Evolutionary conservation across 1,140 invertebrate species (phyloP).

Genomic region (Cotesia glomerata): DNA sequence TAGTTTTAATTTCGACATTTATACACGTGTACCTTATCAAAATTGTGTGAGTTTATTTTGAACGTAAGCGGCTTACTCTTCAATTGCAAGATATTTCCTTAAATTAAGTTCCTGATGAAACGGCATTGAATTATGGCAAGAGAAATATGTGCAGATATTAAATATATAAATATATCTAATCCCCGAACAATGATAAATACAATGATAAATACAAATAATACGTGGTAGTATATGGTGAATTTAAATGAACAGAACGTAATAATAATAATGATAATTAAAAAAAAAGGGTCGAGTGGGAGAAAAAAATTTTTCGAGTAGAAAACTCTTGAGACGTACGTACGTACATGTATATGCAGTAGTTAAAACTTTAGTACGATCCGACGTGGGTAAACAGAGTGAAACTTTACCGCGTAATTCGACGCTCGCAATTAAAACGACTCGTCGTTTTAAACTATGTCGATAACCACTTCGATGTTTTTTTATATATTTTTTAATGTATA

Average conservation of each 20-base stretch:
- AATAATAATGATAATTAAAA: background rate
- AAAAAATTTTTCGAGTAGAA: slow-evolving; percentile 10
- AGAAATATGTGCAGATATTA: too few relatives aligned
- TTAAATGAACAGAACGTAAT: background rate
- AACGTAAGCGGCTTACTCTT: too few relatives aligned
- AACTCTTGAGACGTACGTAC: background rate
- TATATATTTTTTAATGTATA: background rate
- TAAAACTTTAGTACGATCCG: slow-evolving; percentile 15
- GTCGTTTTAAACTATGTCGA: background rate
- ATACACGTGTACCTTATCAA: too few relatives aligned
- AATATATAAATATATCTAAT: too few relatives aligned
- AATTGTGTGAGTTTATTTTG: too few relatives aligned
- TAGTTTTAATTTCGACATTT: slow-evolving; percentile 72
- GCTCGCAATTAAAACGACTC: slow-evolving; percentile 23
- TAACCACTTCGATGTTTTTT: background rate
- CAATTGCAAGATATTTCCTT: too few relatives aligned
- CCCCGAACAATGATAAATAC: too few relatives aligned
- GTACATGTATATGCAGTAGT: slow-evolving; percentile 13
- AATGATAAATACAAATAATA: too few relatives aligned
- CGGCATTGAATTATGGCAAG: too few relatives aligned
- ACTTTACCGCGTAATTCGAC: slow-evolving; percentile 16
- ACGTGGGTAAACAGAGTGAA: slow-evolving; percentile 15
- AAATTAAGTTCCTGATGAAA: too few relatives aligned
- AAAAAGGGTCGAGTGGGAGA: slow-evolving; percentile 1
- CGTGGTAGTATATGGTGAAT: slow-evolving; percentile 61